Evolutionary conservation across 2,113 vertebrate species (phyloP).

Genomic region (Sphaerodactylus townsendi): DNA sequence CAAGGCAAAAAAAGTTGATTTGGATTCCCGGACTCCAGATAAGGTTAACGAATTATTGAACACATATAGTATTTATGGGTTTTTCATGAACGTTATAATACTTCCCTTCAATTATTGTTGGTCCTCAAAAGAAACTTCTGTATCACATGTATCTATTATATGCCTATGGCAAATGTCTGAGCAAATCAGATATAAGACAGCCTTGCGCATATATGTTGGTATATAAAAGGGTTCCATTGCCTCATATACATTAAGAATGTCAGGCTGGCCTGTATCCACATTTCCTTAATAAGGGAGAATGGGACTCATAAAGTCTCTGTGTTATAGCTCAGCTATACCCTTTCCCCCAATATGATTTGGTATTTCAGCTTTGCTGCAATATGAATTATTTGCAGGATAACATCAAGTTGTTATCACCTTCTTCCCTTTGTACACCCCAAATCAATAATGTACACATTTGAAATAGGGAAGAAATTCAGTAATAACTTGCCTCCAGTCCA

Average conservation of each 20-base stretch:
- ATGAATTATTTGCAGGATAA: conserved; percentile 11
- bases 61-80: not conserved
- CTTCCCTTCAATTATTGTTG: not conserved
- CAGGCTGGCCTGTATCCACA: not conserved
- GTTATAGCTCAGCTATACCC: not conserved
- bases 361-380: not conserved
- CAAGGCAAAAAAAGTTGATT: not conserved
- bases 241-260: not conserved
- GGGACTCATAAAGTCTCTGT: not conserved
- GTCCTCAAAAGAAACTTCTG: not conserved
- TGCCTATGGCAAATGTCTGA: not conserved
- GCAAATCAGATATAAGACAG: not conserved
- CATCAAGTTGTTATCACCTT: not conserved
- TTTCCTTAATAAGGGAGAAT: not conserved
- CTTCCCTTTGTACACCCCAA: conserved; percentile 9
- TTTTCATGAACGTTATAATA: not conserved
- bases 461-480: not conserved
- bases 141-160: not conserved
- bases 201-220: not conserved
- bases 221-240: not conserved
- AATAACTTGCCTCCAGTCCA: not conserved
- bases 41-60: not conserved
- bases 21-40: not conserved
- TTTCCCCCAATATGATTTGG: not conserved
- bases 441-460: not conserved